Evolutionary conservation across 2,113 vertebrate genomes (phyloP).

Genomic region (Coptodon bakossiorum): DNA sequence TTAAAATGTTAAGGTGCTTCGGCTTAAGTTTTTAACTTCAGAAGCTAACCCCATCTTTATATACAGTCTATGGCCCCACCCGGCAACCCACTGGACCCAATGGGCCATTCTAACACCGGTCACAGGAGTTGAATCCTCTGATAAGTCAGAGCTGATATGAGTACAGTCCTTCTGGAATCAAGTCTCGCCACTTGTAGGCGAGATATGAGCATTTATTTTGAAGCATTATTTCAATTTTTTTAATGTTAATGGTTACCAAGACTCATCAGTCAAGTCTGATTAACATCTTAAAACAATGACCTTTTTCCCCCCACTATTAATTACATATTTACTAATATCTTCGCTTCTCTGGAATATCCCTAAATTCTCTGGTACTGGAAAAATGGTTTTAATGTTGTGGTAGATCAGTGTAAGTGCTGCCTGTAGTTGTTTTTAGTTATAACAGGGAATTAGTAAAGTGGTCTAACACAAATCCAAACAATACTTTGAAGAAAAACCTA

Average conservation of each 20-base stretch:
- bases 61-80: neutral
- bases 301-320: fast-evolving
- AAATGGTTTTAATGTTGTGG: neutral
- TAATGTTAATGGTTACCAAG: neutral
- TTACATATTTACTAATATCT: neutral
- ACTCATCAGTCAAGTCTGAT: neutral
- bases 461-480: neutral
- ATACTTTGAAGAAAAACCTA: neutral
- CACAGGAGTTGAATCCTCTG: neutral
- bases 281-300: neutral
- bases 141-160: neutral
- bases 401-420: fast-evolving
- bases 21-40: neutral
- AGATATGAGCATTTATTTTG: neutral
- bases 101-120: fast-evolving
- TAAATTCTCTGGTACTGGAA: neutral
- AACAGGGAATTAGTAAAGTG: neutral
- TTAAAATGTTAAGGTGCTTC: neutral
- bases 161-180: neutral
- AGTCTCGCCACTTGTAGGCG: fast-evolving
- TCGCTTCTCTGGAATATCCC: neutral
- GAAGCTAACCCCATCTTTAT: neutral
- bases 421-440: neutral
- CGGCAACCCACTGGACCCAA: neutral
- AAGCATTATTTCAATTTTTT: neutral